Conservation (phyloP, 2,113 vertebrate species). For the Bujurquina vittata region DNA sequence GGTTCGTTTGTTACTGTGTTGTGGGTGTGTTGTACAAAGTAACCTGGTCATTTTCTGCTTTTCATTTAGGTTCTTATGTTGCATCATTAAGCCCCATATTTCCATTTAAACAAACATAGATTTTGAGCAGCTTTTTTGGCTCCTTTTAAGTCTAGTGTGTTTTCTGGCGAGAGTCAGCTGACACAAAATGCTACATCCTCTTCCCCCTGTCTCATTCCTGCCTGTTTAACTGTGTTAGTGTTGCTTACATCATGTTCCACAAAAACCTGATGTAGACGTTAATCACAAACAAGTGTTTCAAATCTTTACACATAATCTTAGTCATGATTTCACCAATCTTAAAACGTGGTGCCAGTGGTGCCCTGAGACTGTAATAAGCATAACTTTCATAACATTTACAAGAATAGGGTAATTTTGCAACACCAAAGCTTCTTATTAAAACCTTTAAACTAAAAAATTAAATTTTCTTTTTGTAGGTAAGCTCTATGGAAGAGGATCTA, state of each 20-base stretch:
- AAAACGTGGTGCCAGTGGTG: not conserved
- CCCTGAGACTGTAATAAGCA: not conserved
- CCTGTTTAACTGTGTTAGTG: constrained; percentile 21
- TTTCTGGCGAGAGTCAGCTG: constrained; percentile 56
- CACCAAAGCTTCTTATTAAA: not conserved
- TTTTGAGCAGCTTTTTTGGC: too few species aligned
- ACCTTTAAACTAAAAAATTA: not conserved
- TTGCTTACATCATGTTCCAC: not conserved
- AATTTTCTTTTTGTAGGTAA: constrained; percentile 83
- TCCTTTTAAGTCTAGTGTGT: not conserved
- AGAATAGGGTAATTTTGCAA: too few species aligned
- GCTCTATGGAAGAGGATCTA: constrained; percentile 91
- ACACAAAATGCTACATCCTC: constrained; percentile 8
- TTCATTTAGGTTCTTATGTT: too few species aligned
- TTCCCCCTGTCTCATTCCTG: constrained; percentile 8
- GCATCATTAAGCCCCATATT: too few species aligned
- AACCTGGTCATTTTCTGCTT: too few species aligned
- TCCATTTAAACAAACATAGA: too few species aligned
- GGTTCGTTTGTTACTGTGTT: too few species aligned
- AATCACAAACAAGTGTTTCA: not conserved
- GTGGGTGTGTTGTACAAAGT: too few species aligned
- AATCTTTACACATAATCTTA: not conserved
- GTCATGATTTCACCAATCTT: not conserved
- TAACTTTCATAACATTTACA: not conserved
- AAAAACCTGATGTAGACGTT: not conserved